Conservation (phyloP, 2,797 vertebrate genomes). For the Gallinago solitaria region DNA sequence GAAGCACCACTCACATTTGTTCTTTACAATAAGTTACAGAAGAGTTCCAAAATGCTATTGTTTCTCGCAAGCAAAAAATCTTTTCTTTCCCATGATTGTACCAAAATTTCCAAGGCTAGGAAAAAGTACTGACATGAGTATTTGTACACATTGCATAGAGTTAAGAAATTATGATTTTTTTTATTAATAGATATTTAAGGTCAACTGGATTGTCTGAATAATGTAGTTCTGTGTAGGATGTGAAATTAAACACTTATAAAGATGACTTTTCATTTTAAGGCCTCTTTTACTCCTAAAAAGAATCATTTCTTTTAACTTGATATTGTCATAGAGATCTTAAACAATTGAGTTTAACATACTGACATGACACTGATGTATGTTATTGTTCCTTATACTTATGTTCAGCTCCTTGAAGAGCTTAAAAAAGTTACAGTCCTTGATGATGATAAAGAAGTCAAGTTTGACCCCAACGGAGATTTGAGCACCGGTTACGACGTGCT, state of each 20-base stretch:
- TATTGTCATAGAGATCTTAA: background rate
- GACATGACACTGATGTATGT: background rate
- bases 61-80: background rate
- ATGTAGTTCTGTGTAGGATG: background rate
- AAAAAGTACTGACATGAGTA: background rate
- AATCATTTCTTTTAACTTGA: background rate
- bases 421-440: slow-evolving; percentile 72
- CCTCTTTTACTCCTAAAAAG: background rate
- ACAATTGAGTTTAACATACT: background rate
- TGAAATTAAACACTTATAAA: background rate
- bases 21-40: background rate
- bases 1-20: accelerated
- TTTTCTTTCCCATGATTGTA: background rate
- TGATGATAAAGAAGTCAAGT: slow-evolving; percentile 71
- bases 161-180: background rate
- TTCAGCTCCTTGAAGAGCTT: slow-evolving; percentile 81
- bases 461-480: slow-evolving; percentile 83
- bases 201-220: background rate
- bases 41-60: background rate
- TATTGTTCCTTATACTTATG: background rate
- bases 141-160: background rate
- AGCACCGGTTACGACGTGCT: slow-evolving; percentile 84
- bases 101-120: background rate
- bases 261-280: background rate
- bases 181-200: background rate